Evolutionary conservation across 2,113 vertebrate species (phyloP).

Genomic region (Amphilophus citrinellus): DNA sequence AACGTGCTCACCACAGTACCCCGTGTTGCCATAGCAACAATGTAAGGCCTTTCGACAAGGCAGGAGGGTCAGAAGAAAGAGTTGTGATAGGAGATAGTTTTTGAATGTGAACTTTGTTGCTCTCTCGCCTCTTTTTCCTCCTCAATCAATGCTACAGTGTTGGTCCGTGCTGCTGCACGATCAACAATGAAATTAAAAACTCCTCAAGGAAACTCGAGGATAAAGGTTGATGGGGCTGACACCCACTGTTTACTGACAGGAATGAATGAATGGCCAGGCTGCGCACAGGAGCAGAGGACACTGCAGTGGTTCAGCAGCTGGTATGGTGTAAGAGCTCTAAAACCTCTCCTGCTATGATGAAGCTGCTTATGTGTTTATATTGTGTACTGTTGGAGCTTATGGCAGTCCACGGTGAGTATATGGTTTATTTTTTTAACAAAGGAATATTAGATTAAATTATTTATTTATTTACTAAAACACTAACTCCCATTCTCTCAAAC

Average conservation of each 20-base stretch:
- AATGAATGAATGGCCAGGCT: constrained; percentile 13
- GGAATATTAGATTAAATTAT: neutral
- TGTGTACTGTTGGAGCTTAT: constrained; percentile 50
- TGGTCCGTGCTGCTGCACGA: constrained; percentile 8
- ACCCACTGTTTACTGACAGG: constrained; percentile 22
- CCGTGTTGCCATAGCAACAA: constrained; percentile 65
- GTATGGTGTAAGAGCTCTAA: constrained; percentile 11
- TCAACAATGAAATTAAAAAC: constrained; percentile 61
- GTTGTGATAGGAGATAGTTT: constrained; percentile 38
- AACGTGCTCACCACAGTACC: constrained; percentile 40
- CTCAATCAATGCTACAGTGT: constrained; percentile 54
- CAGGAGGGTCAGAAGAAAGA: constrained; percentile 53
- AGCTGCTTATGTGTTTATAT: constrained; percentile 23
- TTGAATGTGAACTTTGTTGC: constrained; percentile 71
- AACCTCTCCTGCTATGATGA: constrained; percentile 28
- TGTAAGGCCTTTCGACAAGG: constrained; percentile 61
- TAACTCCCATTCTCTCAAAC: neutral
- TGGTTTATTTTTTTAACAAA: neutral
- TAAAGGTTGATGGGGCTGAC: constrained; percentile 27
- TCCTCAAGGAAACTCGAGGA: constrained; percentile 41
- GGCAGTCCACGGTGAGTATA: constrained; percentile 67
- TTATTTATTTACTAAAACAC: neutral
- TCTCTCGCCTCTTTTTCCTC: constrained; percentile 9
- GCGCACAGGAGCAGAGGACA: constrained; percentile 13
- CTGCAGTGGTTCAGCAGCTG: constrained; percentile 29